These are phyloP conservation scores for Drosophila malerkotliana DNA, from an alignment of 1,140 invertebrate genomes.

Conservation along the genomic window DNA sequence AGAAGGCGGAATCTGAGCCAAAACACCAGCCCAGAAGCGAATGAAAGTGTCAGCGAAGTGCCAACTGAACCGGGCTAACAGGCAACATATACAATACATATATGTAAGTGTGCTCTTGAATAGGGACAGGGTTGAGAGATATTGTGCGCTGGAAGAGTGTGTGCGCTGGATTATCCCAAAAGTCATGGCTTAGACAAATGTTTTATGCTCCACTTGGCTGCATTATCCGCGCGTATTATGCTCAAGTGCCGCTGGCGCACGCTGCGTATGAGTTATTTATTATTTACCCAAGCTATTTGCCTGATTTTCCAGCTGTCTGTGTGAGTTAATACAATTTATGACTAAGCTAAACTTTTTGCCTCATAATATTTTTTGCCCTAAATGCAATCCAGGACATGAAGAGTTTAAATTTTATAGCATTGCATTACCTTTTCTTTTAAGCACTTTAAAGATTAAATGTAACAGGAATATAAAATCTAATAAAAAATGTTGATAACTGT, in stretches of 20 bases:
- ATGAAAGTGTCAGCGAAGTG: conserved; percentile 60
- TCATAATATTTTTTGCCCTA: not conserved
- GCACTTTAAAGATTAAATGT: too few species aligned
- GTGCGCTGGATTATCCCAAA: conserved; percentile 49
- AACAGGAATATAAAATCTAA: too few species aligned
- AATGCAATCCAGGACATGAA: not conserved
- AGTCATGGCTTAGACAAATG: conserved; percentile 71
- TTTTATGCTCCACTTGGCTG: conserved; percentile 60
- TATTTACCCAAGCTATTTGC: conserved; percentile 47
- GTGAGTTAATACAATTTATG: conserved; percentile 52
- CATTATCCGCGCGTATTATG: conserved; percentile 53
- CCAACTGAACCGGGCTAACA: conserved; percentile 22
- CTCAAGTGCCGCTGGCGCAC: conserved; percentile 52
- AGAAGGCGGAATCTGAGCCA: conserved; percentile 15
- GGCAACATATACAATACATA: conserved; percentile 20
- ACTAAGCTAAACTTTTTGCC: conserved; percentile 13
- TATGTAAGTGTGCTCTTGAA: not conserved
- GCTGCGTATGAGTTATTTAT: conserved; percentile 75
- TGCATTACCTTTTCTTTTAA: too few species aligned
- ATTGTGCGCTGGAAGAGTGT: conserved; percentile 9
- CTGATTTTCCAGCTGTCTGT: conserved; percentile 43
- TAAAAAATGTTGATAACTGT: too few species aligned
- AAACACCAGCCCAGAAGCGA: conserved; percentile 8
- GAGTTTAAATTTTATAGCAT: too few species aligned
- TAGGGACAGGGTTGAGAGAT: not conserved